Evolutionary conservation across 2,113 vertebrate species (phyloP).

Genomic region (Caranx melampygus): DNA sequence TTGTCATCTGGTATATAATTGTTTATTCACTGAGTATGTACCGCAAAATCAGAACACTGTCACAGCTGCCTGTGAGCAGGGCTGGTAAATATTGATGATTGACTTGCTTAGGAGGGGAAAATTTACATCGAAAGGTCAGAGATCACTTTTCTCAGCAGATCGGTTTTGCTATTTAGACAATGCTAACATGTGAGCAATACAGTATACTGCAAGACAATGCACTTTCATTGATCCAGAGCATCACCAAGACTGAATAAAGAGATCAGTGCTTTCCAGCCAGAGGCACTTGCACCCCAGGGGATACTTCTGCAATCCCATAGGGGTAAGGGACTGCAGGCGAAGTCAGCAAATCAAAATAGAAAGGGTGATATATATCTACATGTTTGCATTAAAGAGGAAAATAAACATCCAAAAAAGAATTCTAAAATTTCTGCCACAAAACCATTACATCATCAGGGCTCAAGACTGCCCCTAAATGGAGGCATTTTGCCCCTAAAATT

Average conservation of each 20-base stretch:
- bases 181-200: neutral
- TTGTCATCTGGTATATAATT: constrained; percentile 11
- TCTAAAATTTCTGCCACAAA: too few relatives aligned
- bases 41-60: neutral
- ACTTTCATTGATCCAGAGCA: constrained; percentile 5
- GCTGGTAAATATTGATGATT: neutral
- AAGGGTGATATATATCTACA: too few relatives aligned
- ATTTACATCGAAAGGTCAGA: neutral
- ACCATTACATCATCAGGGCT: too few relatives aligned
- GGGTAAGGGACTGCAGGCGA: neutral
- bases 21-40: constrained; percentile 19
- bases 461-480: too few relatives aligned
- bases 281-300: neutral
- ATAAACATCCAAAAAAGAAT: too few relatives aligned
- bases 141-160: neutral
- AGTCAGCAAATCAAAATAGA: neutral
- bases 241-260: neutral
- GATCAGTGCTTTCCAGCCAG: neutral
- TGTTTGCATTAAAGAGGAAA: too few relatives aligned
- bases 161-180: constrained; percentile 4
- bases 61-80: neutral
- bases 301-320: neutral
- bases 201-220: neutral
- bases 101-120: neutral
- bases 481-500: too few relatives aligned